Evolutionary conservation across 2,113 vertebrate genomes (phyloP), one percentile per base, ranked within the genome.

Genomic region (Pseudonaja textilis): DNA sequence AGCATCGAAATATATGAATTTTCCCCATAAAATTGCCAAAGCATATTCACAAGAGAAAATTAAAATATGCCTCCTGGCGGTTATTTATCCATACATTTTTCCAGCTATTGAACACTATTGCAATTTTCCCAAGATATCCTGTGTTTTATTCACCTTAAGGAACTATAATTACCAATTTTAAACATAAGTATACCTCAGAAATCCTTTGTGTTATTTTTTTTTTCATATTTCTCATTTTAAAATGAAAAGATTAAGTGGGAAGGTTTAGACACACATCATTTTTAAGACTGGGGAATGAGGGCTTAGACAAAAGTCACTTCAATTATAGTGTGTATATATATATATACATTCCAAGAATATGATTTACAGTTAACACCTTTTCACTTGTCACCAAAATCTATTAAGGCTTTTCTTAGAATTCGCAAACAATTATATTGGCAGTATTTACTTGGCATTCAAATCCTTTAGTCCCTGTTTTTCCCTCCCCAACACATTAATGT

Each of bases 261-360:
- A 95, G 96, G 52, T 93, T 96, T 92, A 94, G 94, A 96, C 91
- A 96, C 94, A 96, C 95, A 95, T 88, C 61, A 96, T 97, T 97
- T 98, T 97, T 97, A 97, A 97, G 96, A 96, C 95, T 94, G 93
- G 91, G 95, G 96, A 97, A 97, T 97, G 97, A 96, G 97, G 95
- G 96, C 90, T 95, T 97, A 97, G 96, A 96, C 29, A 95, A 93
- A 93, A 97, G 95, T 95, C 96, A 93, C 92, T 96, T 97, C 96
- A 97, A 97, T 96, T 97, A 96, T 97, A 95, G 90, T 94, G 52
- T n/a, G n/a, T n/a, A n/a, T n/a, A n/a, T n/a, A n/a, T n/a, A n/a
- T n/a, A 95, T 96, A 96, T 94, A 96, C 95, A 93, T 97, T 97
- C 93, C 93, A 96, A 97, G 95, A 97, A 89, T 96, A 97, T 97